Evolutionary conservation across 2,797 vertebrate species (phyloP).

Genomic region (Anolis apletophallus): DNA sequence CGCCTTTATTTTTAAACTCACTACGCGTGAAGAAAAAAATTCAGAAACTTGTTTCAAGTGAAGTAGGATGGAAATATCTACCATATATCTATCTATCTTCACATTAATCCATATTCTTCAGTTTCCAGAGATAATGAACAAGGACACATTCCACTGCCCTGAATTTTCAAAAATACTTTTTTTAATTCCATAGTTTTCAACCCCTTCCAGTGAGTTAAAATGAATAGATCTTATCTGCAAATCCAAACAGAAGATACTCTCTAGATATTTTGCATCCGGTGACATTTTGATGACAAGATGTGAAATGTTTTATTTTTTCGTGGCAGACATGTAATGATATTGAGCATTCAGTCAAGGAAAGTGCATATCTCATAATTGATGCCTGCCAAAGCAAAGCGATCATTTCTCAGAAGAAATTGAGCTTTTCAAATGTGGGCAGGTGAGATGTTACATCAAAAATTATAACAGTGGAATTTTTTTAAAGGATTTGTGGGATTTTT

Average conservation of each 20-base stretch:
- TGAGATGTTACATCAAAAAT: background rate
- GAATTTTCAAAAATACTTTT: background rate
- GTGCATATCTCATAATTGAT: background rate
- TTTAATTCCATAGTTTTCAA: background rate
- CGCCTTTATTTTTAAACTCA: no score
- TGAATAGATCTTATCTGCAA: background rate
- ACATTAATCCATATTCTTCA: constrained; percentile 19
- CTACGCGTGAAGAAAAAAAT: no score
- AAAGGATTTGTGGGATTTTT: background rate
- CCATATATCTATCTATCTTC: no score
- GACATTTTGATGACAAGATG: background rate
- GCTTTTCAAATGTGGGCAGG: background rate
- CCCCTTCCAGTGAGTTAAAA: background rate
- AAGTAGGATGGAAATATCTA: no score
- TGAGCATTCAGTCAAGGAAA: background rate
- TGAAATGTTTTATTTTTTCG: background rate
- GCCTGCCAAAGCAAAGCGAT: background rate
- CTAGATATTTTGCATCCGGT: background rate
- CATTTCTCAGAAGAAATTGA: background rate
- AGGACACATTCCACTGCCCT: no score
- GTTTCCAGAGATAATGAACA: constrained; percentile 44
- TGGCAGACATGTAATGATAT: background rate
- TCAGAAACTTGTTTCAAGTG: no score
- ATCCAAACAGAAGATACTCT: background rate
- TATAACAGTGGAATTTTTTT: background rate